Evolutionary conservation across 2,113 vertebrate species (phyloP).

Genomic region (Microtus ochrogaster): DNA sequence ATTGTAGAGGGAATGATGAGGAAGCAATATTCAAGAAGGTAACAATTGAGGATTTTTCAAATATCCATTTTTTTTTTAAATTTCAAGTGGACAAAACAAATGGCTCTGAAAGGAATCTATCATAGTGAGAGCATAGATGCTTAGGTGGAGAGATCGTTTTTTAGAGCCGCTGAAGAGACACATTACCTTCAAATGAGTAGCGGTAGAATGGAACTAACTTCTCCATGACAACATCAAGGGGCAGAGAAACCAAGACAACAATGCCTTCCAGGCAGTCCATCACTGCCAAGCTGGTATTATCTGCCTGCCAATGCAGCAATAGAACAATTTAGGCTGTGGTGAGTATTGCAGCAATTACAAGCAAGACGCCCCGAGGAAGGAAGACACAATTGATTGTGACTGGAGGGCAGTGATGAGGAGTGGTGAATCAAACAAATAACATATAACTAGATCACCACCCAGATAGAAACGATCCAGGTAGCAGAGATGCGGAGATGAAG

Average conservation of each 20-base stretch:
- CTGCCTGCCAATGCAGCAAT: neutral
- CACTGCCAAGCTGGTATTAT: neutral
- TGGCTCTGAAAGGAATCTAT: neutral
- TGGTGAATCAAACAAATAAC: neutral
- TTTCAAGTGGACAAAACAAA: constrained; percentile 31
- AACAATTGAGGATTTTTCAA: constrained; percentile 32
- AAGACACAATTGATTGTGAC: neutral
- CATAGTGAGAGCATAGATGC: neutral
- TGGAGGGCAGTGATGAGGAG: neutral
- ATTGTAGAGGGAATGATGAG: neutral
- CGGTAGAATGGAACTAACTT: neutral
- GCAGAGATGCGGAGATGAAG: neutral
- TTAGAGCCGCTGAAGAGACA: constrained; percentile 8
- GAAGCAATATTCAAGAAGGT: constrained; percentile 12
- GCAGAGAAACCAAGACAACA: neutral
- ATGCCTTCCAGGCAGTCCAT: neutral
- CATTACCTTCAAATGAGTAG: neutral
- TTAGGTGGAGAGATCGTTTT: neutral
- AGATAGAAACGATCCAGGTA: neutral
- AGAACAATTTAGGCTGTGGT: neutral
- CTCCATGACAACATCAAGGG: neutral
- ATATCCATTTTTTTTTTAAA: neutral
- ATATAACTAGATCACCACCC: neutral
- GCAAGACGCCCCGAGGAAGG: neutral
- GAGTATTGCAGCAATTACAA: neutral